A percentile compares a stretch with the other conserved stretches of the same genome.
Evolutionary conservation across 2,113 vertebrate genomes (phyloP).

Genomic region (Vulpes vulpes): DNA sequence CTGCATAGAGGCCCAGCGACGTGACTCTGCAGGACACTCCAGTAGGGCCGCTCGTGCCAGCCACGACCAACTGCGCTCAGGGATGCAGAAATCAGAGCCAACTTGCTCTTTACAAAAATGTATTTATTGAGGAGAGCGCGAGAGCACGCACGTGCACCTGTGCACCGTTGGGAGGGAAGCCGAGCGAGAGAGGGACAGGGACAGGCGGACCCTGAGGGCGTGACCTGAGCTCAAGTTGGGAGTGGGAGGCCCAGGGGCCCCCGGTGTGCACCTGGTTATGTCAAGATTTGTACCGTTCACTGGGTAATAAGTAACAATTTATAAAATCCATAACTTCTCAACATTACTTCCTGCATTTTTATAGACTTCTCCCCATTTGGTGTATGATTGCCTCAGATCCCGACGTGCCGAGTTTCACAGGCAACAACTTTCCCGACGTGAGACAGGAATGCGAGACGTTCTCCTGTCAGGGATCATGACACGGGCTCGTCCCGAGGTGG

Average conservation of each 20-base stretch:
- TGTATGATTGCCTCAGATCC: background rate
- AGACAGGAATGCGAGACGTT: background rate
- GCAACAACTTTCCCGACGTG: background rate
- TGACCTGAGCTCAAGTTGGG: background rate
- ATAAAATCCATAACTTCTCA: background rate
- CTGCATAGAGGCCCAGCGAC: too few species aligned
- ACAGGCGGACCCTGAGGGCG: background rate
- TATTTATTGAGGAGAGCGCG: background rate
- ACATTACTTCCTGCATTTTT: conserved; percentile 11
- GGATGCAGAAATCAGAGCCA: conserved; percentile 16
- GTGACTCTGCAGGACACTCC: background rate
- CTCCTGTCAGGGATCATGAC: background rate
- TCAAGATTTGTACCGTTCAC: background rate
- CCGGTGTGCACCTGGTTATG: background rate
- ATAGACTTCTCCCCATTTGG: background rate
- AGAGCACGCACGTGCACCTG: accelerated
- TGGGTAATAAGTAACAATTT: background rate
- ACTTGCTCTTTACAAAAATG: background rate
- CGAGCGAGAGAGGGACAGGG: background rate
- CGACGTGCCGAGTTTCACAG: conserved; percentile 28
- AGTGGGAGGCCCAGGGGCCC: background rate
- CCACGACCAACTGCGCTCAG: background rate
- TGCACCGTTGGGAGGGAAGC: background rate
- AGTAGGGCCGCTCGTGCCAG: background rate
- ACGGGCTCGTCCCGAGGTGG: background rate